Percentiles rank a stretch among this genome's conserved stretches.
Evolutionary conservation across 1,140 invertebrate species (phyloP).

Genomic region (Mercenaria mercenaria): DNA sequence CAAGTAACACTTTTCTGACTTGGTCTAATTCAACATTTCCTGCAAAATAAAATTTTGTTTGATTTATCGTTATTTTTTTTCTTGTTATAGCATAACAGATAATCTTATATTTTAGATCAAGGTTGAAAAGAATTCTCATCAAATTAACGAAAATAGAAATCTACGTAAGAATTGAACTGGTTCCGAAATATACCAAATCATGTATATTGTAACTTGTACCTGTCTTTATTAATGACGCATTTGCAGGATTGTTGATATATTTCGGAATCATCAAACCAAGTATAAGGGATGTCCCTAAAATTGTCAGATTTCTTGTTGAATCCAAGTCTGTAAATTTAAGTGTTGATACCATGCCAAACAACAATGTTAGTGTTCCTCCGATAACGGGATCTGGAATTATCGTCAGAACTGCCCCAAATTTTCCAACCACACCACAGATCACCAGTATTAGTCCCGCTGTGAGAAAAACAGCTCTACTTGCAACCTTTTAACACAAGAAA

Average conservation of each 20-base stretch:
- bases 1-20: conserved; percentile 92
- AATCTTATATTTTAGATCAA: too few species aligned
- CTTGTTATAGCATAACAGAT: background rate
- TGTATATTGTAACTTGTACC: too few species aligned
- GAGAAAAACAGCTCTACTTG: conserved; percentile 86
- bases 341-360: conserved; percentile 91
- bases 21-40: conserved; percentile 88
- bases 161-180: too few species aligned
- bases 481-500: conserved; percentile 70
- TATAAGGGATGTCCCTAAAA: conserved; percentile 94
- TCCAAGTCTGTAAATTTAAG: conserved; percentile 91
- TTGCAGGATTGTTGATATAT: conserved; percentile 87
- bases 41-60: conserved; percentile 39
- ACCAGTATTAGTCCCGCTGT: conserved; percentile 93
- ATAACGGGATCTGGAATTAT: conserved; percentile 89
- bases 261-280: conserved; percentile 92
- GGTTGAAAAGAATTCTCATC: background rate
- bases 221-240: conserved; percentile 90
- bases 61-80: background rate
- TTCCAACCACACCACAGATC: conserved; percentile 89
- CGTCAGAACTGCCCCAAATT: conserved; percentile 92
- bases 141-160: too few species aligned
- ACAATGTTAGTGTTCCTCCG: conserved; percentile 91
- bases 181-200: too few species aligned
- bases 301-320: conserved; percentile 93